Base-by-base conservation (phyloP, 1,140 invertebrate genomes). In the Cecropterus lyciades region DNA sequence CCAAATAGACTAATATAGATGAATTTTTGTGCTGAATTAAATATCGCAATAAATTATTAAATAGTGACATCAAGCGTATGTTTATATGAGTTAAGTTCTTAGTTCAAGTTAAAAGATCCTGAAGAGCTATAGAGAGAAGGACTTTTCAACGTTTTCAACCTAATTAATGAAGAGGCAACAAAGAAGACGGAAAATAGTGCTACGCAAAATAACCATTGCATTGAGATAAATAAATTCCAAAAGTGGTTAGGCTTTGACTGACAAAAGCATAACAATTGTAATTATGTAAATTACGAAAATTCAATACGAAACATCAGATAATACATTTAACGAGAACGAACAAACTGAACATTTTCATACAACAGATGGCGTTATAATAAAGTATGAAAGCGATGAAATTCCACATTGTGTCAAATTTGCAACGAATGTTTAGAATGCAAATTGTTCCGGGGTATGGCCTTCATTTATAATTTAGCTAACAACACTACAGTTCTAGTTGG, bases 401-500 rank as follows among this genome's bases (percentile, higher is more conserved):
- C 37, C 53, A 56, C 55, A 57, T 45, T 57, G 42, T 20, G 55
- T 57, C 40, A 57, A 57, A 45, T 57, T 57, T 45, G 40, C 55
- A 57, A 45, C 40, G 20, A 45, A 57, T 57, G 42, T 57, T 57
- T 57, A 57, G 40, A 57, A 57, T 57, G 55, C 40, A 57, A 57
- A 57, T 57, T 57, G 55, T 57, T 57, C 55, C 17, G 55, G 40
- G 53, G 17, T 45, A 57, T 57, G 55, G 55, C 13, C n/a, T 30
- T 45, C 40, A 16, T 57, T 45, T 57, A 57, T 57, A 45, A 45
- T 57, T 57, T 57, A 57, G 55, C 55, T 57, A 40, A 57, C 30
- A 57, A 42, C 55, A 15, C 33, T 13, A 40, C 20, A 55, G 24
- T n/a, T 27, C 16, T 55, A 40, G 52, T 15, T 37, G 15, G 33